Evolutionary conservation across 2,888 invertebrate species (phyloP).

Genomic region (Synergus laeviventris): DNA sequence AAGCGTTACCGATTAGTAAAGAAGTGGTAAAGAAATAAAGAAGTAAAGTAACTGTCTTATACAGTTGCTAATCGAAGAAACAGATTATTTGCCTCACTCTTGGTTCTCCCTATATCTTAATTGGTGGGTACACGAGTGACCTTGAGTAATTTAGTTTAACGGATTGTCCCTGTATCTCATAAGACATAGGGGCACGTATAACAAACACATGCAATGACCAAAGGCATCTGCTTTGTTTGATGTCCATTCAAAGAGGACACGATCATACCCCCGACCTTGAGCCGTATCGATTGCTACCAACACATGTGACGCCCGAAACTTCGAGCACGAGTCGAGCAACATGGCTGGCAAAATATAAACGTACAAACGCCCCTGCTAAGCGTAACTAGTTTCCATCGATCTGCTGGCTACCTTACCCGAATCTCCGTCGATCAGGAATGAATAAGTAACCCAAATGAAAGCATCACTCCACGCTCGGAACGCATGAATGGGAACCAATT

Average conservation of each 20-base stretch:
- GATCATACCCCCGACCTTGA: conserved; percentile 55
- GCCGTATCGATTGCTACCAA: conserved; percentile 49
- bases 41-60: background rate
- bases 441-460: conserved; percentile 27
- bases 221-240: conserved; percentile 36
- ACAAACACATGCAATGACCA: conserved; percentile 9
- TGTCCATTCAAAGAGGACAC: conserved; percentile 50
- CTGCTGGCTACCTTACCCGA: conserved; percentile 7
- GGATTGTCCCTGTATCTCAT: background rate
- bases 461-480: background rate
- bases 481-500: conserved; percentile 26
- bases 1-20: too few relatives aligned
- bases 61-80: background rate
- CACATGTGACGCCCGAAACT: conserved; percentile 50
- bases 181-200: background rate
- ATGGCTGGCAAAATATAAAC: conserved; percentile 24
- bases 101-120: background rate
- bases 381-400: conserved; percentile 21
- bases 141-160: conserved; percentile 4
- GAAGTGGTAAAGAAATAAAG: too few relatives aligned
- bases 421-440: conserved; percentile 16
- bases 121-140: background rate
- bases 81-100: background rate
- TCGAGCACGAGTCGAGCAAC: conserved; percentile 43
- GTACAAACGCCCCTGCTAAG: background rate